Base-by-base conservation (phyloP, 2,888 invertebrate species). In the Bruchidius siliquastri region DNA sequence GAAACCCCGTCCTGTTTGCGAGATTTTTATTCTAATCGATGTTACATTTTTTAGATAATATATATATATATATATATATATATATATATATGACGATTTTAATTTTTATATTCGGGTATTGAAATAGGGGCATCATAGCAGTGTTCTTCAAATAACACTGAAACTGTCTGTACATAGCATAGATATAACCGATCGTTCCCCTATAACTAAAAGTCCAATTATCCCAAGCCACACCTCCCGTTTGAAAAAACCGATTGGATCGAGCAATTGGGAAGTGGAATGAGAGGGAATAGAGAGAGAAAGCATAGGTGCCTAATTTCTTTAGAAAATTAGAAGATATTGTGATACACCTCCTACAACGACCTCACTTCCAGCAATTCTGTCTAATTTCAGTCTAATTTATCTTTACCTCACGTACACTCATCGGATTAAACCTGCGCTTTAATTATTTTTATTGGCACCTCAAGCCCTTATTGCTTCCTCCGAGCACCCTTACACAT, bases 371-470 rank as follows among this genome's bases (percentile, higher is more conserved):
- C 49, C 10, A 49, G 49, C 49, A 49, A 49, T 49, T 49, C 49
- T 13, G 49, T 49, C 49, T 49, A 49, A 49, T 49, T 49, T 49
- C 49, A 49, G 49, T 49, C 49, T 49, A 49, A 49, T 49, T 49
- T 49, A 49, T 49, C 49, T 72, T 69, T 67, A 69, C 22, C 68
- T 69, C 71, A 73, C 71, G 71, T 71, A 26, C 70, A 71, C 71
- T 66, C 20, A 66, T 69, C 67, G 72, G 72, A 72, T 71, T 67
- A 71, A 70, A 67, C 70, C 30, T 21, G 71, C 72, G 73, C 68
- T 75, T 74, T 75, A 74, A 75, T 76, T 74, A 76, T 74, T 76
- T 73, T 76, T 75, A 75, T 74, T 71, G 72, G 71, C 26, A 22
- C 69, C 21, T 68, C 71, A 76, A 72, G 74, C 76, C 74, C 74